A percentile compares a stretch with the other conserved stretches of the same genome.
Evolutionary conservation across 2,888 invertebrate genomes (phyloP).

Genomic region (Nycteola revayana): DNA sequence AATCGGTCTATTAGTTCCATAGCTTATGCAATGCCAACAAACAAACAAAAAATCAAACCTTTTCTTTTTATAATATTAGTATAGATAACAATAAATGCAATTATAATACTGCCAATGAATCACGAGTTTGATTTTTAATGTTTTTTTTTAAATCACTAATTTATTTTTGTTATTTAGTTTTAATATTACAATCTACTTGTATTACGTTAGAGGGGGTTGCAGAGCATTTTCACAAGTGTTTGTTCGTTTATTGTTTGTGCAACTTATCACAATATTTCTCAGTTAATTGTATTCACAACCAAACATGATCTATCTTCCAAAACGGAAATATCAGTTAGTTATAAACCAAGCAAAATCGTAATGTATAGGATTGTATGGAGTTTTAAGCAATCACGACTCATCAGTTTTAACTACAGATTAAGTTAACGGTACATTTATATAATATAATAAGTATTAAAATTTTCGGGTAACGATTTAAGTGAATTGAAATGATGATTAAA

Average conservation of each 20-base stretch:
- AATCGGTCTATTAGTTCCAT: too few species aligned
- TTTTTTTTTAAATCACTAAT: conserved; percentile 26
- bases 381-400: too few species aligned
- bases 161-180: conserved; percentile 23
- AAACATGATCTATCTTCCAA: conserved; percentile 12
- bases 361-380: too few species aligned
- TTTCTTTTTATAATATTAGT: too few species aligned
- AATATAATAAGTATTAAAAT: too few species aligned
- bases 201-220: conserved; percentile 18
- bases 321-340: conserved; percentile 1
- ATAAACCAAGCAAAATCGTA: too few species aligned
- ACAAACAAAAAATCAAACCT: too few species aligned
- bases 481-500: too few species aligned
- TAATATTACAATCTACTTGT: conserved; percentile 23
- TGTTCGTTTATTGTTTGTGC: conserved; percentile 5
- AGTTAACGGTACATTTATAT: too few species aligned
- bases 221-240: conserved; percentile 10
- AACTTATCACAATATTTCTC: conserved; percentile 10
- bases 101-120: conserved; percentile 25
- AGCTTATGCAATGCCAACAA: too few species aligned
- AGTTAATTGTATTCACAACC: conserved; percentile 11
- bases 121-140: conserved; percentile 25
- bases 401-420: too few species aligned
- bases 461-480: too few species aligned
- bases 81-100: conserved; percentile 1